A percentile compares a stretch with the other conserved stretches of the same genome.
These are phyloP conservation scores for Enteromius trimaculatus DNA, from an alignment of 2,797 vertebrate genomes.

Conservation along the genomic window DNA sequence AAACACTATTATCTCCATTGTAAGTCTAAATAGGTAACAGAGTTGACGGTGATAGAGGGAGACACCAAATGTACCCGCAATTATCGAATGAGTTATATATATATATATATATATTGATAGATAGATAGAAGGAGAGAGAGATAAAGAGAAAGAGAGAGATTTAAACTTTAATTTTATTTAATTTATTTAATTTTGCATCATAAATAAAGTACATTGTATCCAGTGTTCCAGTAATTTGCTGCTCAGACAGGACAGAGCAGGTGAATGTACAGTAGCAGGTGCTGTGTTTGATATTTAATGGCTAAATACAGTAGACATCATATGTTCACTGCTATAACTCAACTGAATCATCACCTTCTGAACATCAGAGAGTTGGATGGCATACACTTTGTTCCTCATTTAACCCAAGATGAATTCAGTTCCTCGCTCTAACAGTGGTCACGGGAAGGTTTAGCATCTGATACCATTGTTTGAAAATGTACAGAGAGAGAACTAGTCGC, in stretches of 20 bases:
- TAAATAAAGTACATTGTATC: not conserved
- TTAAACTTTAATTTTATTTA: not conserved
- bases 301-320: conserved; percentile 47
- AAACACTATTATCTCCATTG: too few relatives aligned
- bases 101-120: too few relatives aligned
- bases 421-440: not conserved
- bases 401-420: conserved; percentile 41
- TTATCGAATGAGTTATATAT: too few relatives aligned
- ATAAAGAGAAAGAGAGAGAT: too few relatives aligned
- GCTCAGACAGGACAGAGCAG: conserved; percentile 34
- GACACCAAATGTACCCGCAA: too few relatives aligned
- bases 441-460: conserved; percentile 34
- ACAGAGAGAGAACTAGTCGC: conserved; percentile 33
- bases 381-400: conserved; percentile 52
- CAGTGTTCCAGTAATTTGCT: not conserved
- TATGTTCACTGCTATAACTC: conserved; percentile 47
- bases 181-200: not conserved
- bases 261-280: conserved; percentile 37
- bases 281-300: conserved; percentile 30
- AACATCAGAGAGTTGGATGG: conserved; percentile 40
- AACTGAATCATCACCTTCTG: conserved; percentile 52
- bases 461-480: conserved; percentile 39
- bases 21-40: too few relatives aligned
- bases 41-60: too few relatives aligned
- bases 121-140: too few relatives aligned